A percentile compares a stretch with the other conserved stretches of the same genome.
Evolutionary conservation across 2,888 invertebrate species (phyloP).

Genomic region (Clunio marinus): DNA sequence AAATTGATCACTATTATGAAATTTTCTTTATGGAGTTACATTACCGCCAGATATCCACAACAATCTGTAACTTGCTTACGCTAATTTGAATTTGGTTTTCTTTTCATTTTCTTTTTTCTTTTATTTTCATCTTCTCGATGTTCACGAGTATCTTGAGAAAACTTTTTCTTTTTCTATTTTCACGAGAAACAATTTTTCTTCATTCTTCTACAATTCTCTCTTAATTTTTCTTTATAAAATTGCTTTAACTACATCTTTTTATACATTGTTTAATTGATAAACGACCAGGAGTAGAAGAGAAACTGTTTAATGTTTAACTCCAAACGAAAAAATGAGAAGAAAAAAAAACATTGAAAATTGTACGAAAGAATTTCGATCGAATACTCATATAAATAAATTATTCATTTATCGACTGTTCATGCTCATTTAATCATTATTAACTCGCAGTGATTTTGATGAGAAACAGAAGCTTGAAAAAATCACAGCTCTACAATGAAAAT

Average conservation of each 20-base stretch:
- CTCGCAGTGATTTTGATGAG: conserved; percentile 34
- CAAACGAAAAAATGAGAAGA: background rate
- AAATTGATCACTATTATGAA: too few relatives aligned
- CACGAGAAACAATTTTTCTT: too few relatives aligned
- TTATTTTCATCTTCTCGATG: background rate
- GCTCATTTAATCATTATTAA: conserved; percentile 37
- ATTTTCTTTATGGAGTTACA: too few relatives aligned
- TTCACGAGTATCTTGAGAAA: conserved; percentile 8
- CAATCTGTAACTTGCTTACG: too few relatives aligned
- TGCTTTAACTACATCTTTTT: background rate
- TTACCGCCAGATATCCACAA: too few relatives aligned
- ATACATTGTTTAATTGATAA: conserved; percentile 20
- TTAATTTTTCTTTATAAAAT: background rate
- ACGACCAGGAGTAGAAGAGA: background rate
- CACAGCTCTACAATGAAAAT: too few relatives aligned
- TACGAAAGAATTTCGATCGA: background rate
- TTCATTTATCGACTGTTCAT: conserved; percentile 30
- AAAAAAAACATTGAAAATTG: background rate
- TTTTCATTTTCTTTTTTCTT: background rate
- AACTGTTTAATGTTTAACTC: conserved; percentile 1
- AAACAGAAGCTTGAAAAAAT: conserved; percentile 33
- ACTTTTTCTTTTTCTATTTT: background rate
- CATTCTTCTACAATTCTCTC: conserved; percentile 13
- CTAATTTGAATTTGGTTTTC: too few relatives aligned
- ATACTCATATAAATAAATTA: conserved; percentile 36